Conservation (phyloP, 1,140 invertebrate species). For the Lepidotrigona ventralis region DNA sequence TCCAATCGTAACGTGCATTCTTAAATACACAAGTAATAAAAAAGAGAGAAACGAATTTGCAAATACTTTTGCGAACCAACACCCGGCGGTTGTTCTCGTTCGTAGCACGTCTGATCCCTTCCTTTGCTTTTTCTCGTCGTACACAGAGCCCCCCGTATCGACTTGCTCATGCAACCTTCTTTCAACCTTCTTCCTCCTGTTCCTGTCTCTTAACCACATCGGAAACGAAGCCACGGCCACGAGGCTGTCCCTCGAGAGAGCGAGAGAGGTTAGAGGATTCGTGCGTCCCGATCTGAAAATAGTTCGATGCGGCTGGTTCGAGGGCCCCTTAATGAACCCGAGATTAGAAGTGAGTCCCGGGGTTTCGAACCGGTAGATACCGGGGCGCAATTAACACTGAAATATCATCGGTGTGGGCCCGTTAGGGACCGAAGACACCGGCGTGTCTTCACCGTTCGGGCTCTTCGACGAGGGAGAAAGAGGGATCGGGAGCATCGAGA, state of each 20-base stretch:
- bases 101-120: conserved; percentile 34
- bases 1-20: too few species aligned
- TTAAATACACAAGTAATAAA: too few species aligned
- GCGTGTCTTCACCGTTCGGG: conserved; percentile 49
- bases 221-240: too few species aligned
- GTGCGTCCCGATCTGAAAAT: conserved; percentile 68
- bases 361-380: conserved; percentile 69
- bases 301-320: conserved; percentile 61
- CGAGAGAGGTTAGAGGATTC: conserved; percentile 25
- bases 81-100: conserved; percentile 44
- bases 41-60: too few species aligned
- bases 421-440: conserved; percentile 61
- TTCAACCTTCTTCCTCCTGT: conserved; percentile 11
- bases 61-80: too few species aligned
- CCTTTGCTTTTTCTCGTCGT: conserved; percentile 10
- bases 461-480: conserved; percentile 39
- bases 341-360: conserved; percentile 73
- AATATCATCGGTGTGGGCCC: conserved; percentile 74
- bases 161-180: conserved; percentile 5
- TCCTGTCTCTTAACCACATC: not conserved
- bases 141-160: not conserved
- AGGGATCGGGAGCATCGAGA: conserved; percentile 56
- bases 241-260: too few species aligned
- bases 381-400: conserved; percentile 75
- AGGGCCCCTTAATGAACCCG: conserved; percentile 73